Base-by-base conservation (phyloP, 2,797 vertebrate genomes). In the Philypnodon macrostomus region DNA sequence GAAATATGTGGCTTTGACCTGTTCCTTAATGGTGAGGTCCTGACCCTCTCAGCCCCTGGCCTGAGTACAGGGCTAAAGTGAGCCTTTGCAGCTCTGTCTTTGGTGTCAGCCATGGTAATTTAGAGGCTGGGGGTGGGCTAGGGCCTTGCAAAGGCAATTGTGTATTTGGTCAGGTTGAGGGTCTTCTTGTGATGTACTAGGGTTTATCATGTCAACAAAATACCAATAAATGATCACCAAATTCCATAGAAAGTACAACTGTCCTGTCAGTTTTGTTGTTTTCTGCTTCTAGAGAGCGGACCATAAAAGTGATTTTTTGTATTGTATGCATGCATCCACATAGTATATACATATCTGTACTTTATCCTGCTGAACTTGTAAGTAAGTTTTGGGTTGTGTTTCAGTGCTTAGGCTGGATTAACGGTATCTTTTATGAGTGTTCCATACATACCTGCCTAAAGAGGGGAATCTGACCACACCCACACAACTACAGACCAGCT, bases 1-100 rank as follows among this genome's bases (percentile, higher is more conserved):
- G 87, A 89, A 78, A 87, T 88, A 90, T 89, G 88, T 88, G 86
- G 82, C 87, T 89, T 88, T 91, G 88, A 90, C 89, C 88, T 77
- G 78, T 76, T 81, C 75, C 62, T 65, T 86, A 83, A 87, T 87
- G 81, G 70, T 59, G 40, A 75, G 80, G 85, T 83, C 73, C 71
- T 89, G 88, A 88, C 87, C 87, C 34, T 38, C 63, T 70, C 70
- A 71, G 63, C 65, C 73, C 65, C 60, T 62, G 73, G 82, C 58
- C 63, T 62, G 70, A 70, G 74, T 53, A 52, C 57, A 70, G 60
- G 56, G 75, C 68, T 74, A 71, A 75, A 74, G 70, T 69, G 72
- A 61, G 45, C 63, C 67, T 18, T 23, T 61, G 58, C 30, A 59
- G 75, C 60, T 67, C 49, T 62, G 33, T 41, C 56, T 16, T 48